Percentiles rank a stretch among this genome's conserved stretches.
Conservation (phyloP, 2,797 vertebrate genomes). For the Astyanax mexicanus region DNA sequence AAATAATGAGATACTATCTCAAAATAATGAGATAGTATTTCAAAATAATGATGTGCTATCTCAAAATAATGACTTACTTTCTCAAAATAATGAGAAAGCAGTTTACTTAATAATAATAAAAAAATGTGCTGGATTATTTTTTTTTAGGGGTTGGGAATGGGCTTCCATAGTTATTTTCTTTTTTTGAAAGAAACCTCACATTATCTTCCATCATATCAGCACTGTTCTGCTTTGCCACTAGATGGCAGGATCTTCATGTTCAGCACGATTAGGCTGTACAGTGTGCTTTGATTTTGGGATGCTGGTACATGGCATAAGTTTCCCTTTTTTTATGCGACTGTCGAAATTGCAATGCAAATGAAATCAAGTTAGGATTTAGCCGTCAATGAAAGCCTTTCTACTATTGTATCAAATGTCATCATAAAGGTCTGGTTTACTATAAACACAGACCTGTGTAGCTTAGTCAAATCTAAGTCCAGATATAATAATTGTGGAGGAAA, state of each 20-base stretch:
- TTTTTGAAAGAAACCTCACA: neutral
- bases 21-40: too few species aligned
- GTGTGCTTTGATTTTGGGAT: neutral
- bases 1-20: too few species aligned
- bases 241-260: slow-evolving; percentile 39
- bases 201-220: neutral
- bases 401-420: slow-evolving; percentile 41
- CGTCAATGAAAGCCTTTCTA: slow-evolving; percentile 37
- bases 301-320: neutral
- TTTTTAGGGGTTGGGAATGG: too few species aligned
- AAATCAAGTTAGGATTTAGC: slow-evolving; percentile 51
- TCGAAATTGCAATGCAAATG: slow-evolving; percentile 45
- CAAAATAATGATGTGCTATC: too few species aligned
- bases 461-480: neutral
- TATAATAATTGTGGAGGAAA: slow-evolving; percentile 40
- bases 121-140: too few species aligned
- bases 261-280: neutral
- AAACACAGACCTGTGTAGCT: slow-evolving; percentile 10
- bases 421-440: slow-evolving; percentile 39
- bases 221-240: slow-evolving; percentile 32
- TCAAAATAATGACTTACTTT: too few species aligned
- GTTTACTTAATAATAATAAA: too few species aligned
- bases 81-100: too few species aligned
- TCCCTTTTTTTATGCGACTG: slow-evolving; percentile 33
- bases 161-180: too few species aligned